phyloP scores from a whole-genome alignment of 2,797 vertebrate genomes.

The Eulemur mongoz region DNA sequence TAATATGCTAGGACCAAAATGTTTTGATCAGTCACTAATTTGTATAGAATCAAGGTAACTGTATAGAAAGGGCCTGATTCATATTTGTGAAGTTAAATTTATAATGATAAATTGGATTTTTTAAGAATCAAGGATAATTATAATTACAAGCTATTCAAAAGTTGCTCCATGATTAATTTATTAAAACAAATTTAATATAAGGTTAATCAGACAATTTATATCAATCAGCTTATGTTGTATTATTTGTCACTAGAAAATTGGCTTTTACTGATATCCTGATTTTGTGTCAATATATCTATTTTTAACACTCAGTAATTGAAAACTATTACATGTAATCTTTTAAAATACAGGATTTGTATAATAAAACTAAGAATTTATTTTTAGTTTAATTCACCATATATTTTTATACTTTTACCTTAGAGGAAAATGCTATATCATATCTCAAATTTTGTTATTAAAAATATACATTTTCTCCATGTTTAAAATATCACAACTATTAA shows the following conservation, averaged over 20 bases:
- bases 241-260: neutral
- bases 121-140: neutral
- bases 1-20: neutral
- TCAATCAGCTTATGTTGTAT: neutral
- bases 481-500: constrained; percentile 10
- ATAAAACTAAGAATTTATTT: neutral
- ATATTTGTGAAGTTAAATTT: neutral
- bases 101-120: neutral
- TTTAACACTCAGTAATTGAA: neutral
- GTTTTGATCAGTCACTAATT: neutral
- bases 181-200: neutral
- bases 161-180: neutral
- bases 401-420: neutral
- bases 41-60: neutral
- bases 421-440: constrained; percentile 7
- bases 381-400: neutral
- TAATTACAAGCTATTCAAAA: neutral
- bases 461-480: neutral
- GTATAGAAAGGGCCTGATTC: neutral
- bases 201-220: neutral
- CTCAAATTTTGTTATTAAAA: constrained; percentile 11
- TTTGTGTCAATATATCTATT: neutral
- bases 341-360: neutral
- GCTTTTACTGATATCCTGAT: neutral
- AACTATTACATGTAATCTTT: neutral